These are phyloP conservation scores for Polydrusus tereticollis DNA, from an alignment of 2,888 invertebrate genomes.

Conservation along the genomic window DNA sequence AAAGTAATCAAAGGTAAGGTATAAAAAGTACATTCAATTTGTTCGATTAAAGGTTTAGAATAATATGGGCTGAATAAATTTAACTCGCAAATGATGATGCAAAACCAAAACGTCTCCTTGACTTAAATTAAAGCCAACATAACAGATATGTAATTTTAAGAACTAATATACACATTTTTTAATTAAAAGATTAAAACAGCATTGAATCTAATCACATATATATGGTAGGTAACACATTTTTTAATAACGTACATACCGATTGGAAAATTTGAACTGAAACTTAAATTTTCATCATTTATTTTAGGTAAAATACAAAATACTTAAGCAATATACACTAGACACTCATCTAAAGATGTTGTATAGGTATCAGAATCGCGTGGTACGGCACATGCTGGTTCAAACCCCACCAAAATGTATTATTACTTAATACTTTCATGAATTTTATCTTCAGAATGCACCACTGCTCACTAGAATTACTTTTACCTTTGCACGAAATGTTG, in stretches of 20 bases:
- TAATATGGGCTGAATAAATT: too few species aligned
- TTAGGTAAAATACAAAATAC: not conserved
- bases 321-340: not conserved
- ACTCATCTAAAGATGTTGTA: not conserved
- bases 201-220: too few species aligned
- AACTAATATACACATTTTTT: too few species aligned
- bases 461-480: not conserved
- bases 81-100: too few species aligned
- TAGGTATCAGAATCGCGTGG: not conserved
- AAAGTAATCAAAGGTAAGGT: too few species aligned
- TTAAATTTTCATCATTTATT: constrained; percentile 3
- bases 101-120: too few species aligned
- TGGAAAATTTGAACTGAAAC: not conserved
- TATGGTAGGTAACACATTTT: not conserved
- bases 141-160: too few species aligned
- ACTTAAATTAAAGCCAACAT: too few species aligned
- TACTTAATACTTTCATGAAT: not conserved
- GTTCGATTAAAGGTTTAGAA: too few species aligned
- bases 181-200: too few species aligned
- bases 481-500: not conserved
- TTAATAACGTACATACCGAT: not conserved
- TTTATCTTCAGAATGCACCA: constrained; percentile 7
- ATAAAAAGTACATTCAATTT: too few species aligned
- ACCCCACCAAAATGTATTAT: not conserved
- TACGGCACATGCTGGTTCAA: not conserved